Percentiles rank a stretch among this genome's conserved stretches.
These are phyloP conservation scores for Kryphioiulus occultus DNA, from an alignment of 2,888 invertebrate genomes.

Conservation along the genomic window DNA sequence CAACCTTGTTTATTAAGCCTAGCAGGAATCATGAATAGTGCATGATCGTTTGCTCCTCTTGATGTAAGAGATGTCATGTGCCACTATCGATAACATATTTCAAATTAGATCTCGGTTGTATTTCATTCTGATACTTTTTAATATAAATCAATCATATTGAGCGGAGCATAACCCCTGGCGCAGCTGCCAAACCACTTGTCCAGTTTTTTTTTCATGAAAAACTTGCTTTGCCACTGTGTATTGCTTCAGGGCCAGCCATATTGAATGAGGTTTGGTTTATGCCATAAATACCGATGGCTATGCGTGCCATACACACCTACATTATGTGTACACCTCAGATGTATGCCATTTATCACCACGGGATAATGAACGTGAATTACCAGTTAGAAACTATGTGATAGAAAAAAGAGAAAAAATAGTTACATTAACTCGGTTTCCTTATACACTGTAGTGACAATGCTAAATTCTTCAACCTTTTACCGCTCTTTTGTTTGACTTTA, in stretches of 20 bases:
- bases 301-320: background rate
- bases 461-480: background rate
- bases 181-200: conserved; percentile 23
- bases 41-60: background rate
- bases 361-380: background rate
- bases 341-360: background rate
- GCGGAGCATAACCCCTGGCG: background rate
- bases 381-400: background rate
- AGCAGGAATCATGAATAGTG: background rate
- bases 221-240: background rate
- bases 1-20: too few species aligned
- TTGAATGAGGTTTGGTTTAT: background rate
- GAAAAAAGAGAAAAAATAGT: background rate
- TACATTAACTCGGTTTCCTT: background rate
- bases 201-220: background rate
- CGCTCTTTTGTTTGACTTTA: background rate
- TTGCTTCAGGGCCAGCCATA: background rate
- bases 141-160: conserved; percentile 17
- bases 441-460: background rate
- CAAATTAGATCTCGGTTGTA: conserved; percentile 23
- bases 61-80: conserved; percentile 1
- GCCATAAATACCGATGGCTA: background rate
- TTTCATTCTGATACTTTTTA: conserved; percentile 15
- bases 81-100: conserved; percentile 23
- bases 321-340: background rate